Evolutionary conservation across 2,797 vertebrate genomes (phyloP).

Genomic region (Ctenosaura bakeri): DNA sequence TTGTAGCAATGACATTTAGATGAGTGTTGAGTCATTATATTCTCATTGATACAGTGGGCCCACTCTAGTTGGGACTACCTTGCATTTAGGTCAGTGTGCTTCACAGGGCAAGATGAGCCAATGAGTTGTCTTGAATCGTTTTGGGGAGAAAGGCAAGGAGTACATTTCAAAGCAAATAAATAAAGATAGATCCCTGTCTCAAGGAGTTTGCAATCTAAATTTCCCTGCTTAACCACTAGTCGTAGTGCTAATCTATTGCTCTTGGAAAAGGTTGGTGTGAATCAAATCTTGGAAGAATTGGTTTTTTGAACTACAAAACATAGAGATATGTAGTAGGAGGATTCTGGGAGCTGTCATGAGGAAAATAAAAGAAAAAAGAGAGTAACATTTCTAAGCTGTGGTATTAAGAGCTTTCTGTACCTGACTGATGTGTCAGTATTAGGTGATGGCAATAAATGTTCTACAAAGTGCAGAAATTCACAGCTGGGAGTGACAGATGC

Average conservation of each 20-base stretch:
- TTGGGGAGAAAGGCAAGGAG: not conserved
- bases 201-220: not conserved
- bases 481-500: conserved; percentile 28
- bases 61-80: too few species aligned
- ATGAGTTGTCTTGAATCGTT: not conserved
- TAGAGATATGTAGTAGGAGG: too few species aligned
- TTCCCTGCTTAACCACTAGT: not conserved
- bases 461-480: conserved; percentile 48
- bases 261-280: not conserved
- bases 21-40: too few species aligned
- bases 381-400: too few species aligned
- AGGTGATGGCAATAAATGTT: conserved; percentile 50
- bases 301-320: too few species aligned
- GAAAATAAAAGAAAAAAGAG: too few species aligned
- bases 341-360: too few species aligned
- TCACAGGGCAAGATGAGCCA: not conserved
- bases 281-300: too few species aligned
- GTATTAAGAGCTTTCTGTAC: not conserved
- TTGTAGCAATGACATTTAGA: too few species aligned
- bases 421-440: conserved; percentile 44
- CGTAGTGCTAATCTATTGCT: not conserved
- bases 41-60: too few species aligned
- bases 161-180: not conserved
- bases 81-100: too few species aligned
- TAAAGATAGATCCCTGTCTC: not conserved